Percentiles rank a stretch among this genome's conserved stretches.
These are phyloP conservation scores for Maconellicoccus hirsutus DNA, from an alignment of 1,140 invertebrate species.

Conservation along the genomic window DNA sequence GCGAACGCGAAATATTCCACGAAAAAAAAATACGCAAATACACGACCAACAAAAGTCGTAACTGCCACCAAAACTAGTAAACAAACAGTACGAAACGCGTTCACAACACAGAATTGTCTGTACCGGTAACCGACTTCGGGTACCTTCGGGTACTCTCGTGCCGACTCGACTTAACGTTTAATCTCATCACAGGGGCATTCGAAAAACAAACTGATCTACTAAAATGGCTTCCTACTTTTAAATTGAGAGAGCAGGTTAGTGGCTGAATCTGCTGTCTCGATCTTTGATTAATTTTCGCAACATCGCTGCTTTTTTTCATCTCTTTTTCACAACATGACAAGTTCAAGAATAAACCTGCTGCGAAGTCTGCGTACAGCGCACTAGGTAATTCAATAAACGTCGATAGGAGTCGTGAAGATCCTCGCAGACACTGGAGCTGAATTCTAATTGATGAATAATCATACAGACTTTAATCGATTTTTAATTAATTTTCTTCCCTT, in stretches of 20 bases:
- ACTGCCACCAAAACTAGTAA: conserved; percentile 3
- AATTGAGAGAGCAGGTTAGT: neutral
- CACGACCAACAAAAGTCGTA: neutral
- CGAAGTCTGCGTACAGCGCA: too few relatives aligned
- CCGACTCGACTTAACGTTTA: neutral
- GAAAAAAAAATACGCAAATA: neutral
- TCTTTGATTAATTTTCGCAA: neutral
- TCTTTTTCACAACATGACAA: too few relatives aligned
- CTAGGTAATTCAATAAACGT: too few relatives aligned
- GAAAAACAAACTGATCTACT: conserved; percentile 9
- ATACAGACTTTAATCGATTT: too few relatives aligned
- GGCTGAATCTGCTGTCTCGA: neutral
- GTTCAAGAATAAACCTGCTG: too few relatives aligned
- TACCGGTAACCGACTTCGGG: neutral
- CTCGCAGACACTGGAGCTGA: too few relatives aligned
- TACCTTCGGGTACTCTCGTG: neutral
- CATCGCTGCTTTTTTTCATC: too few relatives aligned
- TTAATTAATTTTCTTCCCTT: too few relatives aligned
- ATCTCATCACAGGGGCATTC: neutral
- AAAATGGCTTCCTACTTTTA: neutral
- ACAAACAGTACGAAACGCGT: neutral
- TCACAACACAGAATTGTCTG: neutral
- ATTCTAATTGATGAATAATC: too few relatives aligned
- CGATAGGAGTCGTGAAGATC: too few relatives aligned
- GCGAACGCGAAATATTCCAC: neutral